Base-by-base conservation (phyloP, 2,888 invertebrate species). In the Blera fallax region DNA sequence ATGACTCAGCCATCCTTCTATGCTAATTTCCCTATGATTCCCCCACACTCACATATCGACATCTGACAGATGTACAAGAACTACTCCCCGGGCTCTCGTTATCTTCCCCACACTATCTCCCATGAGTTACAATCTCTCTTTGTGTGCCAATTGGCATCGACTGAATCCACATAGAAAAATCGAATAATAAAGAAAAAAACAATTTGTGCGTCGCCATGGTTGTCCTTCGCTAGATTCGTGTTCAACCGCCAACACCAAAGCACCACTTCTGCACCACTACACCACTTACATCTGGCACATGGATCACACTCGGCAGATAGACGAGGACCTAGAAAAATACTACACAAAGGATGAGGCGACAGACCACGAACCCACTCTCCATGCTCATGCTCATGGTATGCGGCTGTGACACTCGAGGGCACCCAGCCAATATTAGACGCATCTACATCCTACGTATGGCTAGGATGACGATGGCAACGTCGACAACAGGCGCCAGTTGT, bases 401-500 rank as follows among this genome's bases (percentile, higher is more conserved):
- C 72, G 85, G 72, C 76, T 87, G 87, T 87, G 78, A 78, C 87
- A 87, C 87, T 82, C 87, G 77, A 87, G 87, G 87, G 87, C 87
- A 87, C 60, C 67, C 77, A 87, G 77, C 87, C 87, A 87, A 87
- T 78, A 87, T 82, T 82, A 78, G 82, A 82, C 78, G 82, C 82
- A 82, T 79, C 74, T 58, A 50, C 65, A 64, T 52, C 70, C 62
- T 73, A 83, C 84, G 79, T 74, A 79, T 62, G 74, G 45, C 29
- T 65, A 65, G 77, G 65, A 77, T 77, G 72, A 82, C 72, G 69
- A 82, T 56, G 81, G 54, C 76, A 69, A 82, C 67, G 82, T 40
- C 82, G 78, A 79, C 72, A 73, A 73, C 83, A 87, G 87, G 87
- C 87, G 87, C 87, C 87, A 87, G 87, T 87, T 87, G 87, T 87